Base-by-base conservation (phyloP, 2,113 vertebrate species). In the Seriola quinqueradiata region DNA sequence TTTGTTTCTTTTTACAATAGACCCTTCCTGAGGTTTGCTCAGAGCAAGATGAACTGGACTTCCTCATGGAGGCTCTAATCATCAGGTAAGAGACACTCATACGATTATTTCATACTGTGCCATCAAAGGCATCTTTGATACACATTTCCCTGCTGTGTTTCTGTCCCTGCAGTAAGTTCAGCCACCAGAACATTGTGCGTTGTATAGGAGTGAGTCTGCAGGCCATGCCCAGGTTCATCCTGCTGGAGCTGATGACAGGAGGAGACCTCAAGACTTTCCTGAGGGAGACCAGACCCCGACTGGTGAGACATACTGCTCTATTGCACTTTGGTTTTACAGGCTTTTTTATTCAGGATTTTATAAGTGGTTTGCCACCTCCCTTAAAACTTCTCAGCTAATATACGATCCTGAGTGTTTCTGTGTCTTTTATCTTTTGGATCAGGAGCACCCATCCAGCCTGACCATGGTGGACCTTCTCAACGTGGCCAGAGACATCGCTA, bases 1-100 rank as follows among this genome's bases (percentile, higher is more conserved):
- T 55, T 17, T 16, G n/a, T 70, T 63, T 86, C 32, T 52, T 8
- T 64, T 66, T 50, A 36, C 74, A 58, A 77, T 76, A 99, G 98
- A 99, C 98, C 0, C 95, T 99, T 80, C 98, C 98, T 0, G 98
- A 99, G 88, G 97, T 99, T 75, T 99, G 98, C 87, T 99, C 98
- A 0, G 98, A 99, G 86, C 98, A 99, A 91, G 98, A 99, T 46
- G 98, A 99, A 65, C 83, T 99, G 66, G 98, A 99, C 88, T 99
- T 99, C 91, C 96, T 99, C 72, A 99, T 99, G 98, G 98, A 99
- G 93, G 98, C 98, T 69, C 95, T 99, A 38, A 99, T 99, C 79
- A 99, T 99, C 94, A 99, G 98, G 98, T 99, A 84, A 83, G 82
- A 46, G 25, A 32, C 34, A 3, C 52, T 46, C 4, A 16, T 8